Conservation (phyloP, 2,888 invertebrate genomes). For the Lypha dubia region DNA sequence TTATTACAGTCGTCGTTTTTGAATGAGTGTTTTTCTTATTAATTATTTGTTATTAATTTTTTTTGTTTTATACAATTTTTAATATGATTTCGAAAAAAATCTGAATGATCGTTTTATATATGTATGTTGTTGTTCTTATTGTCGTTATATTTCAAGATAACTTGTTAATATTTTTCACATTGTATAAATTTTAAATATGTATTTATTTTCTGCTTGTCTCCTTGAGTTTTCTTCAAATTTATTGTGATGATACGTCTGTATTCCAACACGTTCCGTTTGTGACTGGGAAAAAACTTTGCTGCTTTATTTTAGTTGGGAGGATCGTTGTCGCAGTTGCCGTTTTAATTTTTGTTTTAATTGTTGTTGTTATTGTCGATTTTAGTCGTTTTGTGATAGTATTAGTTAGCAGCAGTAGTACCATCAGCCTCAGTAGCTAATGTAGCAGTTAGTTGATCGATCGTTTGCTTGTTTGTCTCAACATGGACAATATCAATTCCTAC, state of each 20-base stretch:
- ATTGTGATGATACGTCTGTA: slow-evolving; percentile 79
- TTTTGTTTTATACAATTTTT: slow-evolving; percentile 40
- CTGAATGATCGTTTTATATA: slow-evolving; percentile 50
- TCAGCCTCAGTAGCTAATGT: slow-evolving; percentile 39
- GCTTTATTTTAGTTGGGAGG: slow-evolving; percentile 69
- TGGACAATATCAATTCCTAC: slow-evolving; percentile 31
- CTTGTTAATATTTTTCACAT: slow-evolving; percentile 60
- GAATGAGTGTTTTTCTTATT: slow-evolving; percentile 58
- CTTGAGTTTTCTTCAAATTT: slow-evolving; percentile 48
- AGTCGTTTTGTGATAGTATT: slow-evolving; percentile 50
- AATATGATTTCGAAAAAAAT: slow-evolving; percentile 59
- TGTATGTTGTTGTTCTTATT: slow-evolving; percentile 43
- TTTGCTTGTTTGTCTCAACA: slow-evolving; percentile 28
- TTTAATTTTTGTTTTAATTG: slow-evolving; percentile 51
- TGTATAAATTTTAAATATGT: slow-evolving; percentile 39
- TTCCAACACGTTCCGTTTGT: slow-evolving; percentile 82
- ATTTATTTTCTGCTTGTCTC: slow-evolving; percentile 52
- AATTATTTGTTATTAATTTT: slow-evolving; percentile 31
- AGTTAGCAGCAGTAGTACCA: slow-evolving; percentile 43
- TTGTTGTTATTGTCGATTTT: slow-evolving; percentile 35
- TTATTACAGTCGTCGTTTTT: slow-evolving; percentile 63
- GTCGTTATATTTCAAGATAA: slow-evolving; percentile 66
- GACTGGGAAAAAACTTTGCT: slow-evolving; percentile 79
- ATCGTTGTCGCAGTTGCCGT: slow-evolving; percentile 66
- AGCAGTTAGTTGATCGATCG: slow-evolving; percentile 39